Base-by-base conservation (phyloP, 92 coral and sea anemone genomes). In the Desmophyllum pertusum region DNA sequence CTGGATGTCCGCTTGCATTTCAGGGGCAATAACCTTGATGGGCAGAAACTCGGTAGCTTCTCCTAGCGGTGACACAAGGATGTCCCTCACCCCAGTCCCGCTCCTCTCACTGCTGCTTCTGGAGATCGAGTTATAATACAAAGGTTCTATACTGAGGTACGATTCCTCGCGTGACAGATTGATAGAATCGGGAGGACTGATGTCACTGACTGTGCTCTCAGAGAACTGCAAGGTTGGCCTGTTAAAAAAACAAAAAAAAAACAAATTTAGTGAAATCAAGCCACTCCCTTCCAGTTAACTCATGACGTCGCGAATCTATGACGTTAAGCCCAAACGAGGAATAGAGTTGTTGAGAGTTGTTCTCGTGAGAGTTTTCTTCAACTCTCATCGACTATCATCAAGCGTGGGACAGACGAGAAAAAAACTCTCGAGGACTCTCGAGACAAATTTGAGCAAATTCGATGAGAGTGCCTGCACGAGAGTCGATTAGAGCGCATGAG, bases 71-170 rank as follows among this genome's bases (percentile, higher is more conserved):
- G 94, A 88, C 91, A 93, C 76, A 48, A 89, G 55, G 42, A 88
- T 82, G 89, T 91, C 95, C 76, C 91, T 86, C 8, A 86, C 83
- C 65, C 92, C 98, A 62, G 77, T 73, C 21, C 94, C 85, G 67
- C 98, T 95, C 77, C 95, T 82, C 42, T 92, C 97, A 53, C 98
- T 95, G 85, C 98, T 93, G 80, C 88, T 95, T 65, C 97, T 78
- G 30, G 96, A 87, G 75, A 93, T 75, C 9, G 96, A 87, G 80
- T 88, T 75, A 30, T 57, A 46, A 9, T 72, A 68, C 70, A 78
- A 14, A 46, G 76, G 79, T 36, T 83, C 84, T 18, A 81, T 23
- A n/a, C 88, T 91, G 18, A 84, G 85, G 79, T 66, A 46, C 17
- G 94, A 91, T 33, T 84, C 88, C 70, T 75, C 90, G 10, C 83